Conservation (phyloP, 2,888 invertebrate species). For the Encarsia formosa region DNA sequence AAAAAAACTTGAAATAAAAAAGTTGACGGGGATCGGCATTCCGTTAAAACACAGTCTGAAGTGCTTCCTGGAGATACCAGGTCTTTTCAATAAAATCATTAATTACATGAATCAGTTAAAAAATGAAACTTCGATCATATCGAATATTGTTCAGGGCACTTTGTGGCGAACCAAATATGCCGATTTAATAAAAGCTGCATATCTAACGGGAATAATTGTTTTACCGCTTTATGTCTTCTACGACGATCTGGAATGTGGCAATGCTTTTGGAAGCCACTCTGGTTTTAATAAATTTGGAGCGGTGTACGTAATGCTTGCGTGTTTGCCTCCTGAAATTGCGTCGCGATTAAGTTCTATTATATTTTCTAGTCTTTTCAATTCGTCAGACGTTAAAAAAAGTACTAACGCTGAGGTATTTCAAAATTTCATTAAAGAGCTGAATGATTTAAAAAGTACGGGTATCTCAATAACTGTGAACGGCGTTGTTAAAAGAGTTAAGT, state of each 20-base stretch:
- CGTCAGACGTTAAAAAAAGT: neutral
- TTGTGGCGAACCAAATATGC: neutral
- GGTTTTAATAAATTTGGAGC: slow-evolving; percentile 5
- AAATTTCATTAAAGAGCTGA: neutral
- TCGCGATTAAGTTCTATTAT: neutral
- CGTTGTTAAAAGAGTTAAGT: neutral
- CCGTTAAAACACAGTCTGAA: neutral
- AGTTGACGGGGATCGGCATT: neutral
- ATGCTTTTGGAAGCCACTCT: slow-evolving; percentile 1
- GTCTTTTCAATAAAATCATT: neutral
- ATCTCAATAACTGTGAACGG: slow-evolving; percentile 1
- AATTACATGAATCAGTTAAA: neutral
- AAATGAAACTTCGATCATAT: neutral
- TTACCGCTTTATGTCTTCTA: neutral
- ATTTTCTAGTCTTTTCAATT: slow-evolving; percentile 2
- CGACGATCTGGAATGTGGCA: neutral
- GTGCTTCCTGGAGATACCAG: neutral
- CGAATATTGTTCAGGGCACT: neutral
- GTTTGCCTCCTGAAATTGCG: neutral
- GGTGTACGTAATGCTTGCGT: neutral
- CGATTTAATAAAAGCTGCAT: neutral
- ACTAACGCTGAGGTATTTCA: neutral
- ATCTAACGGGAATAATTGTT: neutral
- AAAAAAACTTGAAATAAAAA: neutral
- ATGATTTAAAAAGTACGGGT: neutral